Conservation (phyloP, 2,113 vertebrate genomes). For the Heterotilapia buettikoferi region DNA sequence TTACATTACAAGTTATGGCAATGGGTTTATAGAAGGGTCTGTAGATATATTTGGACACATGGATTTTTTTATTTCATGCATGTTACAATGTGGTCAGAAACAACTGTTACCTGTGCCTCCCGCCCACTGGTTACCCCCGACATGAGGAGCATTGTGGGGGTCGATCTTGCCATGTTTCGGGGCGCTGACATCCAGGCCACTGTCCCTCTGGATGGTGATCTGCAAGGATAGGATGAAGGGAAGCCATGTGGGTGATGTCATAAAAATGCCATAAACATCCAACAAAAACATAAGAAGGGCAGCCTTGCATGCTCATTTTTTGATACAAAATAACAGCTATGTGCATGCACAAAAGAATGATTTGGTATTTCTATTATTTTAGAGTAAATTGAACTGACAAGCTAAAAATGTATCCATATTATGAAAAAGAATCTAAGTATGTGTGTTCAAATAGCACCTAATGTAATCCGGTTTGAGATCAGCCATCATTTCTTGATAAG, state of each 20-base stretch:
- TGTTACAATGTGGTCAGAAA: not conserved
- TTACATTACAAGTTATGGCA: not conserved
- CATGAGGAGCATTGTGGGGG: constrained; percentile 80
- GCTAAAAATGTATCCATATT: not conserved
- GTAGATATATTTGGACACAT: not conserved
- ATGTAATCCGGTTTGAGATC: not conserved
- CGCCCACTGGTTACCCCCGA: constrained; percentile 94
- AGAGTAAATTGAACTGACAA: not conserved
- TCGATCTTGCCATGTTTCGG: constrained; percentile 93
- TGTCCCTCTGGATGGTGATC: constrained; percentile 92
- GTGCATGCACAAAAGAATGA: not conserved
- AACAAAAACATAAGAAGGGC: not conserved
- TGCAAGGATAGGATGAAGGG: constrained; percentile 45
- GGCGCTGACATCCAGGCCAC: constrained; percentile 83
- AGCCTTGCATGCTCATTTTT: not conserved
- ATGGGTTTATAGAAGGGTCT: not conserved
- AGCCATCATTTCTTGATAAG: not conserved
- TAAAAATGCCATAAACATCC: not conserved
- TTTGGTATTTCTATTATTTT: not conserved
- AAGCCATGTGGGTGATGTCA: not conserved
- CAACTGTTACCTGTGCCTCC: constrained; percentile 85
- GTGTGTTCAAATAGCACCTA: not conserved
- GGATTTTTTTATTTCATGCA: not conserved
- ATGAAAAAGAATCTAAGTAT: not conserved
- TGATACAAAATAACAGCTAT: not conserved